These are phyloP conservation scores for Sebastes taczanowskii DNA, from an alignment of 2,797 vertebrate genomes.

Conservation along the genomic window DNA sequence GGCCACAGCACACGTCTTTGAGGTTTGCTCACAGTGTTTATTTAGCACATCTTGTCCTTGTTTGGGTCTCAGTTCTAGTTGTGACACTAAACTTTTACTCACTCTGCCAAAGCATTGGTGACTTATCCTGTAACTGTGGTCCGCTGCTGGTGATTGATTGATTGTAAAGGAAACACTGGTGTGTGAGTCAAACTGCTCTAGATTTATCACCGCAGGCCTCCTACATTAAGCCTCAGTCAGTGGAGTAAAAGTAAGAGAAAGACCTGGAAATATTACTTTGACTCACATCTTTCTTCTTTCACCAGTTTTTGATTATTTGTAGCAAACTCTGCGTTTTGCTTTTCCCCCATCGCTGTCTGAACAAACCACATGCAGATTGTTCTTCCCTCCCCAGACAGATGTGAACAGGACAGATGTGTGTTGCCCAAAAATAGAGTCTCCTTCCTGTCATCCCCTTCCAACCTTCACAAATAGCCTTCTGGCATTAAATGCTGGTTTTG, in stretches of 20 bases:
- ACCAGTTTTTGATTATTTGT: slow-evolving; percentile 20
- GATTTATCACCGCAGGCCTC: slow-evolving; percentile 24
- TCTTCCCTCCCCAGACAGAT: neutral
- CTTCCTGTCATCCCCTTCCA: neutral
- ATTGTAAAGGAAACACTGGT: slow-evolving; percentile 28
- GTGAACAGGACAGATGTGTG: neutral
- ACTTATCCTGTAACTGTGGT: slow-evolving; percentile 15
- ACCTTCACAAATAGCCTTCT: neutral
- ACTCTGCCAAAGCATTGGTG: neutral
- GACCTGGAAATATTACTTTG: slow-evolving; percentile 16
- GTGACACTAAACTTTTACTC: neutral
- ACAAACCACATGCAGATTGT: slow-evolving; percentile 10
- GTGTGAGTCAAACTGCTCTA: slow-evolving; percentile 30
- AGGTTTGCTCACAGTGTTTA: neutral
- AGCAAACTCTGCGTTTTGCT: neutral
- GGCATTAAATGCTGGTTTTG: neutral
- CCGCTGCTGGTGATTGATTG: slow-evolving; percentile 11
- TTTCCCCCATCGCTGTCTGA: neutral
- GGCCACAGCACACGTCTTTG: neutral
- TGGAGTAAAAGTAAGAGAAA: neutral
- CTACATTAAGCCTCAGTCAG: slow-evolving; percentile 28
- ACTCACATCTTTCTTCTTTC: slow-evolving; percentile 29
- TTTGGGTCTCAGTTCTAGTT: neutral
- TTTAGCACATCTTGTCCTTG: neutral
- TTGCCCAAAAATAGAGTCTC: neutral